These are phyloP conservation scores for Aptenodytes patagonicus DNA, from an alignment of 2,113 vertebrate species.

Conservation along the genomic window DNA sequence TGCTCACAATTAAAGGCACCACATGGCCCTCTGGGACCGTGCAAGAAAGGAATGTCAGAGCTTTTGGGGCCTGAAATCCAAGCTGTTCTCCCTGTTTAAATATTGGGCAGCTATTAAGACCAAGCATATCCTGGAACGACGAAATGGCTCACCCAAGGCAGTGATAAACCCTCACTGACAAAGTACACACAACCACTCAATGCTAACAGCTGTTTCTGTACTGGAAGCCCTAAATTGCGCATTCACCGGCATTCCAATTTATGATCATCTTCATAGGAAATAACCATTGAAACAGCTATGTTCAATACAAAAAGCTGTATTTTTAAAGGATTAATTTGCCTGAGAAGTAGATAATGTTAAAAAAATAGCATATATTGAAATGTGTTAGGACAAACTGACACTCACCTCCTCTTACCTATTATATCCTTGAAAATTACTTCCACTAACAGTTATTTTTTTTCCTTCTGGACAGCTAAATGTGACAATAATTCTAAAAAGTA, in stretches of 20 bases:
- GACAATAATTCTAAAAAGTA: neutral
- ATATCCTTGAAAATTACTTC: neutral
- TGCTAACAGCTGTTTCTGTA: constrained; percentile 29
- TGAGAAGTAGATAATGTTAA: neutral
- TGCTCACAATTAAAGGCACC: constrained; percentile 71
- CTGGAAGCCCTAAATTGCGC: neutral
- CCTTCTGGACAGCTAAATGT: neutral
- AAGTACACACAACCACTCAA: neutral
- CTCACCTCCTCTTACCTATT: neutral
- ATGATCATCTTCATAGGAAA: neutral
- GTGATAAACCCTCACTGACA: neutral
- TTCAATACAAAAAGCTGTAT: neutral
- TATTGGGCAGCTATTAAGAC: neutral
- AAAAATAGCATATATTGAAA: neutral
- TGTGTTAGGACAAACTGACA: neutral
- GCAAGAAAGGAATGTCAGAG: constrained; percentile 39
- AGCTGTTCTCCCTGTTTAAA: constrained; percentile 39
- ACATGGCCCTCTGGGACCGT: constrained; percentile 18
- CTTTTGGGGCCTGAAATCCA: constrained; percentile 30
- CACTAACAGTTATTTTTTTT: neutral
- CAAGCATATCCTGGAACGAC: neutral
- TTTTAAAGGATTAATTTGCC: neutral
- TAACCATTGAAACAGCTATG: neutral
- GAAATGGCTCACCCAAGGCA: constrained; percentile 1
- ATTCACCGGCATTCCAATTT: neutral